Percentiles rank a stretch among this genome's conserved stretches.
Evolutionary conservation across 1,140 invertebrate species (phyloP).

Genomic region (Phymorhynchus buccinoides): DNA sequence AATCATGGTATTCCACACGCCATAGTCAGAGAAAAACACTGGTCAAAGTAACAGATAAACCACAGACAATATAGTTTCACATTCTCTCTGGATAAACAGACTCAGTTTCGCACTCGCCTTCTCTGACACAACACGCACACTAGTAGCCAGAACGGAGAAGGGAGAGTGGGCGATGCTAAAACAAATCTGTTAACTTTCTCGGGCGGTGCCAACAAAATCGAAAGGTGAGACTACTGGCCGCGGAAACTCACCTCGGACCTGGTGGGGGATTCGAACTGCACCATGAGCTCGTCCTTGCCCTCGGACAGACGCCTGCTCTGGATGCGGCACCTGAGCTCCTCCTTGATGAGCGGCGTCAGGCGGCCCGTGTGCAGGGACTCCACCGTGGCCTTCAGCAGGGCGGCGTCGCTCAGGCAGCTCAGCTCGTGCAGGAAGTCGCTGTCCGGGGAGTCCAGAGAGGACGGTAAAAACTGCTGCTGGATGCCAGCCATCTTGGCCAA

Average conservation of each 20-base stretch:
- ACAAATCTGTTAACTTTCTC: neutral
- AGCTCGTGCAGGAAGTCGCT: conserved; percentile 42
- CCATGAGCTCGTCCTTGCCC: conserved; percentile 55
- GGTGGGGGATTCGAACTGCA: conserved; percentile 49
- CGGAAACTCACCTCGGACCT: conserved; percentile 46
- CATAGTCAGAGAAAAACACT: no score
- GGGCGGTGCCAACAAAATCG: neutral
- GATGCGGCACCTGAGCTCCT: conserved; percentile 52
- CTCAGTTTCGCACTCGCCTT: neutral
- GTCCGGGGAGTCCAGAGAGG: conserved; percentile 30
- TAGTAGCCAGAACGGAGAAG: neutral
- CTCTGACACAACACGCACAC: conserved; percentile 11
- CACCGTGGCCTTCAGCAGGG: conserved; percentile 47
- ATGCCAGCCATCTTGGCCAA: neutral
- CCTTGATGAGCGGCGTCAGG: conserved; percentile 56
- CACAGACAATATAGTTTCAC: no score
- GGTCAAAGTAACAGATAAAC: no score
- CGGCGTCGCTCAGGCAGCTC: conserved; percentile 33
- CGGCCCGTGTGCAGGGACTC: conserved; percentile 47
- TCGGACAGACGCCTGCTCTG: conserved; percentile 53
- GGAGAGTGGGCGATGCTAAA: neutral
- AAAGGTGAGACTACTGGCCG: neutral
- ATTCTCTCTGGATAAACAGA: conserved; percentile 1
- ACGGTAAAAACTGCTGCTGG: neutral
- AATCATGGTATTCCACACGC: no score